A percentile compares a stretch with the other conserved stretches of the same genome.
Evolutionary conservation across 92 coral and sea anemone genomes (phyloP).

Genomic region (Heteractis magnifica): DNA sequence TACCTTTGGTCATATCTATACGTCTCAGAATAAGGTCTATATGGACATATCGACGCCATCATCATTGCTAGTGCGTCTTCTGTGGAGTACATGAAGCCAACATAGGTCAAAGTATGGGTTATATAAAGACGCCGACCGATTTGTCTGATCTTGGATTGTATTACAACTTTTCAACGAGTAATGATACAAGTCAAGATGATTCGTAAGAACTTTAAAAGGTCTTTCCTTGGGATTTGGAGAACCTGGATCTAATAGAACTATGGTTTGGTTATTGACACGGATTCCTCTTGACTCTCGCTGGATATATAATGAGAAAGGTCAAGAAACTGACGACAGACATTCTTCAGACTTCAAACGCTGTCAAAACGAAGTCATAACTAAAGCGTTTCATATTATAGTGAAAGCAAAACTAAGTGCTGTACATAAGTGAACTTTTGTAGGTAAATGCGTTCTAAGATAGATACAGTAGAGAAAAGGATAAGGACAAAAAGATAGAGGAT

Average conservation of each 20-base stretch:
- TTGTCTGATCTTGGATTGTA: neutral
- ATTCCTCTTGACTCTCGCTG: slow-evolving; percentile 7
- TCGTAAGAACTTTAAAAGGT: neutral
- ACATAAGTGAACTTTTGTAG: no score
- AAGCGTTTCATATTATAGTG: neutral
- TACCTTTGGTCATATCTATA: neutral
- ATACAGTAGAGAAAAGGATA: no score
- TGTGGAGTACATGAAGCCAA: neutral
- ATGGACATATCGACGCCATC: slow-evolving; percentile 1
- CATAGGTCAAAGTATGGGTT: slow-evolving; percentile 1
- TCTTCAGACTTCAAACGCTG: neutral
- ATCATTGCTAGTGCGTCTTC: neutral
- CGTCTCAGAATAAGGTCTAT: neutral
- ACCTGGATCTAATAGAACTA: neutral
- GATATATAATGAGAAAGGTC: neutral
- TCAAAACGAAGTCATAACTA: neutral
- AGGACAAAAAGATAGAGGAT: neutral
- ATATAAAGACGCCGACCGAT: slow-evolving; percentile 8
- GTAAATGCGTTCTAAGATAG: no score
- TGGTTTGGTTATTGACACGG: neutral
- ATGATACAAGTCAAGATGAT: neutral
- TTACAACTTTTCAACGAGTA: neutral
- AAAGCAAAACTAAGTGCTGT: neutral
- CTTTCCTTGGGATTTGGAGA: neutral
- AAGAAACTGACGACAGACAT: neutral